A percentile compares a stretch with the other conserved stretches of the same genome.
These are phyloP conservation scores for Limosa lapponica DNA, from an alignment of 2,797 vertebrate genomes.

Conservation along the genomic window DNA sequence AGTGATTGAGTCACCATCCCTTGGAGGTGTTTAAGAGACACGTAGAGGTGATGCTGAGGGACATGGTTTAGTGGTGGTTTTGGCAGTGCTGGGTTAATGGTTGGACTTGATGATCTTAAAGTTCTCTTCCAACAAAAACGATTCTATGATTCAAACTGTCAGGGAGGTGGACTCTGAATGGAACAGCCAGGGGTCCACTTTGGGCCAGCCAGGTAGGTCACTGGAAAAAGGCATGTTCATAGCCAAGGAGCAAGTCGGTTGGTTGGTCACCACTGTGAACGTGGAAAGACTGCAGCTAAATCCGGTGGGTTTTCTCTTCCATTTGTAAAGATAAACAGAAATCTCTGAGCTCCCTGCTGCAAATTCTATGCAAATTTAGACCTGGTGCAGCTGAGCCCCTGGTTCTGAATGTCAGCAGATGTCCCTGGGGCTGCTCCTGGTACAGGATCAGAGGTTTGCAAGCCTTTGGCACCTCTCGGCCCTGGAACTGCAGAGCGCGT, in stretches of 20 bases:
- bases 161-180: background rate
- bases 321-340: background rate
- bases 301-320: background rate
- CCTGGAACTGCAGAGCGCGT: background rate
- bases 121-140: background rate
- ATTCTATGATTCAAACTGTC: background rate
- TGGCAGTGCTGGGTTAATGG: background rate
- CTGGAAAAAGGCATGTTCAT: background rate
- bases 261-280: background rate
- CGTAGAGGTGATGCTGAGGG: background rate
- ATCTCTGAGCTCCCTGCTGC: background rate
- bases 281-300: background rate
- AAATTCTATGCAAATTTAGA: background rate
- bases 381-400: background rate
- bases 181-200: background rate
- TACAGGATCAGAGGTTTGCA: background rate
- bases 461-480: accelerated
- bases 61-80: background rate
- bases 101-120: background rate
- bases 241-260: background rate
- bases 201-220: background rate
- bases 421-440: background rate
- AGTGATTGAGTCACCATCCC: background rate
- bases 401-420: background rate
- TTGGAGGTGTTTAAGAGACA: background rate